Evolutionary conservation across 2,888 invertebrate genomes (phyloP), one percentile per base, ranked within the genome.

Genomic region (Mesoligia furuncula): DNA sequence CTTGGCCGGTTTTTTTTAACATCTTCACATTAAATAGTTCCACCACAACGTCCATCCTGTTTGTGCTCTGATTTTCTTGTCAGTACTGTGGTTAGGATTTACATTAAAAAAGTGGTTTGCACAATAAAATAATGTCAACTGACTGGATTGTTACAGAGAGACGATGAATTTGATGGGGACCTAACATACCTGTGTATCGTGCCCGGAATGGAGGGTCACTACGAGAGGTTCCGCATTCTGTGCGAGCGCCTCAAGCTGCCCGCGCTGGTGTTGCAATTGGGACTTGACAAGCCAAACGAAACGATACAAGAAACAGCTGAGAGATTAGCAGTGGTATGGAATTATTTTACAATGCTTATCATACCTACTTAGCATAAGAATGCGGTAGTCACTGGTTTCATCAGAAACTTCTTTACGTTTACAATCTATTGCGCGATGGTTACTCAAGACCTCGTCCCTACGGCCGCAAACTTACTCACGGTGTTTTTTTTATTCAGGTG

Each of bases 201-300:
- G 31, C 93, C 94, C 1, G 94, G 94, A 0, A 59, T 94, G 73
- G 94, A 94, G 68, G 93, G 94, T 0, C 90, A 92, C 69, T 87
- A 91, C 59, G 80, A 81, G 11, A 86, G 90, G 31, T 94, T 93
- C 82, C 77, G 84, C 17, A 65, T 71, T 11, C 42, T 93, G 31
- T 91, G 92, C 36, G 90, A 92, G 70, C 86, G 92, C 5, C 87
- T 94, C 8, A 93, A 93, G 76, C 54, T 94, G 13, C 89, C 90
- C 0, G 91, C 93, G 1, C 61, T 92, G 6, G 89, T 91, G 0
- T 83, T 94, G 59, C 93, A 94, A 75, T 90, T 91, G 0, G 92
- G 93, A 0, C 83, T 92, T 0, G 92, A 93, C 65, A 64, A 82
- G 3, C 86, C 85, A 0, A 73, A 90, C 13, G 94, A 94, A 73